phyloP scores from a whole-genome alignment of 2,797 vertebrate genomes.

The Paramormyrops hopkinsi region DNA sequence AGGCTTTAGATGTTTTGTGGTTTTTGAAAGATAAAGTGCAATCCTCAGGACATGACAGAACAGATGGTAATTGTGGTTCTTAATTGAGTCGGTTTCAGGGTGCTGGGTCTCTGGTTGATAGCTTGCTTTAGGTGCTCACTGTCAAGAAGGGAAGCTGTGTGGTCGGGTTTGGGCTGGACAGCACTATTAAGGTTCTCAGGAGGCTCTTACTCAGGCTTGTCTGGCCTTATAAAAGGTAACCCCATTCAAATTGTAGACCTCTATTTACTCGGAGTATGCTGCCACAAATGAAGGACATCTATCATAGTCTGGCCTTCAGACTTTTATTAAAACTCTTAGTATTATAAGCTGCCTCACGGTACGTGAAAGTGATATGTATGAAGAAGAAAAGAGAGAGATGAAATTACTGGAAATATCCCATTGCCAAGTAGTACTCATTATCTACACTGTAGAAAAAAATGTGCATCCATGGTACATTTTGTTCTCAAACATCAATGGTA shows the following conservation, averaged over 20 bases:
- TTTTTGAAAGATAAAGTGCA: not conserved
- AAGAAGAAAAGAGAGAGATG: not conserved
- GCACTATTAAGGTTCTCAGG: not conserved
- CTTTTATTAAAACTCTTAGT: not conserved
- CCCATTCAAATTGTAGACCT: not conserved
- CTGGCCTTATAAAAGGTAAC: not conserved
- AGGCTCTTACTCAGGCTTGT: not conserved
- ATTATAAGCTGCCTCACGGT: not conserved
- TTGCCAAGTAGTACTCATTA: not conserved
- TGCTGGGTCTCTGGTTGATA: not conserved
- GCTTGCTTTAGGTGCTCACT: not conserved
- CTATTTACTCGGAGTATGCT: not conserved
- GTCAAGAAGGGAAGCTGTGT: not conserved
- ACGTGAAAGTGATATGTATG: not conserved
- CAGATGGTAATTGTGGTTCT: not conserved
- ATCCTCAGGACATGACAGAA: not conserved
- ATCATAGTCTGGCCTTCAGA: not conserved
- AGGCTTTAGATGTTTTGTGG: not conserved
- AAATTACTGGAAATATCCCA: not conserved
- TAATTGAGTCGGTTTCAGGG: not conserved
- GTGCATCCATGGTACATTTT: not conserved
- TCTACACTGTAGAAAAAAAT: not conserved
- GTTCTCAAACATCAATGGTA: not conserved
- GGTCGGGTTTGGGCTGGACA: not conserved
- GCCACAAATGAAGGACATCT: not conserved